Conservation (phyloP, 2,888 invertebrate species). For the Leptarthrus brevirostris region DNA sequence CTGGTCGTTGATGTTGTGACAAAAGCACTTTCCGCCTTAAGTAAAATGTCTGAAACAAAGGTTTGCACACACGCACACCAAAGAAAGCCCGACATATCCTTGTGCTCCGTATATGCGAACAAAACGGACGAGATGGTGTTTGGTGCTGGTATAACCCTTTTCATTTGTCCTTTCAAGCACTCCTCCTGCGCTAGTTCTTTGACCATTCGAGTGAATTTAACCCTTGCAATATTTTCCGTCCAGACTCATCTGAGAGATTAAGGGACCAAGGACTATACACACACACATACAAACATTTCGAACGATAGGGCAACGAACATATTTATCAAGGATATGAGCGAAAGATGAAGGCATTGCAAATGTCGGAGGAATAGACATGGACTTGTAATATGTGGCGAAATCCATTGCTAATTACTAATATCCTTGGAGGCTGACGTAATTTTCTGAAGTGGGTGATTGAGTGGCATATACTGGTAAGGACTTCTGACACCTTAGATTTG, state of each 20-base stretch:
- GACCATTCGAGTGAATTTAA: conserved; percentile 65
- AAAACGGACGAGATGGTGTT: conserved; percentile 58
- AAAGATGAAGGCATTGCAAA: background rate
- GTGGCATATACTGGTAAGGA: background rate
- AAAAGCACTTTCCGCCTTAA: conserved; percentile 54
- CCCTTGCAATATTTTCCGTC: conserved; percentile 59
- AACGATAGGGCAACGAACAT: background rate
- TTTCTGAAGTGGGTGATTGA: conserved; percentile 1
- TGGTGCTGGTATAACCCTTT: conserved; percentile 64
- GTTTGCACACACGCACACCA: conserved; percentile 7
- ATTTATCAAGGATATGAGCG: conserved; percentile 2
- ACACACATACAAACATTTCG: background rate
- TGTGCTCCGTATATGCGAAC: background rate
- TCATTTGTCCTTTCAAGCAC: conserved; percentile 57
- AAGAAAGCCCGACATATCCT: background rate
- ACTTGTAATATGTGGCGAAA: conserved; percentile 40
- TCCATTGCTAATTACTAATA: conserved; percentile 57
- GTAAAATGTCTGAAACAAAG: conserved; percentile 44
- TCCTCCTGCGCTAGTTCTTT: conserved; percentile 62
- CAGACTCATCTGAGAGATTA: conserved; percentile 51
- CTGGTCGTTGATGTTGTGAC: conserved; percentile 53
- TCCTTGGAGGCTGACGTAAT: conserved; percentile 51
- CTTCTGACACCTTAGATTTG: conserved; percentile 12
- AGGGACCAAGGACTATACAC: background rate
- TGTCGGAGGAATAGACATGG: background rate